Evolutionary conservation across 1,140 invertebrate genomes (phyloP).

Genomic region (Zaprionus camerounensis): DNA sequence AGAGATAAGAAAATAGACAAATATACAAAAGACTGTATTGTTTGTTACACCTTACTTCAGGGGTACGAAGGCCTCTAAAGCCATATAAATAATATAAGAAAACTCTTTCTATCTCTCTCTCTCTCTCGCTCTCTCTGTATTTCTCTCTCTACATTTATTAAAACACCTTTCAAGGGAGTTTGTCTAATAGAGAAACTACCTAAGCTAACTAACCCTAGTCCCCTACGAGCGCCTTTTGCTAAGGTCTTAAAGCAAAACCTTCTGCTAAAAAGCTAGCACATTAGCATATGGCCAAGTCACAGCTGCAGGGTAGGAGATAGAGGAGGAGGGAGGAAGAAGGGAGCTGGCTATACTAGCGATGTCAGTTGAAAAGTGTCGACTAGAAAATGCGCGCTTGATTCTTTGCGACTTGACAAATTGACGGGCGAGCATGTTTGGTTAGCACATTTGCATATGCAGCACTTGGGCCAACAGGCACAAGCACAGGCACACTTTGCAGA

Average conservation of each 20-base stretch:
- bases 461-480: slow-evolving; percentile 23
- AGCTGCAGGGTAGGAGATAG: background rate
- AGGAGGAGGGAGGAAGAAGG: accelerated
- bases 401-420: slow-evolving; percentile 38
- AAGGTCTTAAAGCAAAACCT: background rate
- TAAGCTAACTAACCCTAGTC: background rate
- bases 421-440: slow-evolving; percentile 27
- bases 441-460: slow-evolving; percentile 44
- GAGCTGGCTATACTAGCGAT: background rate
- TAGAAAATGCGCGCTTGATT: slow-evolving; percentile 8
- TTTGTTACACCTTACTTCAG: too few relatives aligned
- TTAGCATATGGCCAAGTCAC: background rate
- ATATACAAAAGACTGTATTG: too few relatives aligned
- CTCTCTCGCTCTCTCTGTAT: too few relatives aligned
- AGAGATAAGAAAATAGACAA: background rate
- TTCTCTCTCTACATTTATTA: too few relatives aligned
- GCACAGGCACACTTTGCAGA: background rate
- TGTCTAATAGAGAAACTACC: background rate
- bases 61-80: too few relatives aligned
- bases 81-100: too few relatives aligned
- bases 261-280: background rate
- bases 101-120: too few relatives aligned
- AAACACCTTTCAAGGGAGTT: too few relatives aligned
- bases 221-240: too few relatives aligned
- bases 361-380: background rate